A percentile compares a stretch with the other conserved stretches of the same genome.
Conservation (phyloP, 2,113 vertebrate species). For the Sclerurus mexicanus region DNA sequence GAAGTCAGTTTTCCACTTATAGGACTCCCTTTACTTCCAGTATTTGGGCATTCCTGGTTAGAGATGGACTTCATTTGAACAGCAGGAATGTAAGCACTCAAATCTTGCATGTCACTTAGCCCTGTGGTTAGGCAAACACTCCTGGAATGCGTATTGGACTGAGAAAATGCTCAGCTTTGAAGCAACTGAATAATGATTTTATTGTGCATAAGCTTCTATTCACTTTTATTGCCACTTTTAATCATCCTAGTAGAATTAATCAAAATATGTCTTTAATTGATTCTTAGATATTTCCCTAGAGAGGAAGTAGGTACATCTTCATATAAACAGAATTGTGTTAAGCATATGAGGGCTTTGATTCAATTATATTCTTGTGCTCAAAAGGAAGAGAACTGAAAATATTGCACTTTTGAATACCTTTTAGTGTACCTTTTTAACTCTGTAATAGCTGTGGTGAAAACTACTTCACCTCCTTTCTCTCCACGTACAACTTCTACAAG, state of each 20-base stretch:
- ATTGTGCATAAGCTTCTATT: not conserved
- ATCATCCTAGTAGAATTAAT: not conserved
- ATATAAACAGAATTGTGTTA: not conserved
- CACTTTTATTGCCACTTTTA: not conserved
- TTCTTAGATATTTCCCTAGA: not conserved
- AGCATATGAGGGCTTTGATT: not conserved
- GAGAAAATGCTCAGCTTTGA: not conserved
- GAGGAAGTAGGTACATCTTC: not conserved
- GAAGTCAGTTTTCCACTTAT: not conserved
- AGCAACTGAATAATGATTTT: not conserved
- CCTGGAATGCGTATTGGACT: not conserved
- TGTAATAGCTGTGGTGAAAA: not conserved
- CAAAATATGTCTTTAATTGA: not conserved
- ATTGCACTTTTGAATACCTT: not conserved
- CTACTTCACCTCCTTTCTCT: not conserved
- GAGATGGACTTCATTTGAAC: not conserved
- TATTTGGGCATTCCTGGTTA: not conserved
- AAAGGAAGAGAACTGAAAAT: not conserved
- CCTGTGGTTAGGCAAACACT: not conserved
- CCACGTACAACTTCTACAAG: not conserved
- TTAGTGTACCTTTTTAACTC: not conserved
- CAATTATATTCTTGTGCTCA: not conserved
- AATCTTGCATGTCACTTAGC: not conserved
- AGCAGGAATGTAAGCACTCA: not conserved
- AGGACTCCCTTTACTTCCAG: not conserved